Conservation (phyloP, 2,888 invertebrate species). For the Fragum whitleyi region DNA sequence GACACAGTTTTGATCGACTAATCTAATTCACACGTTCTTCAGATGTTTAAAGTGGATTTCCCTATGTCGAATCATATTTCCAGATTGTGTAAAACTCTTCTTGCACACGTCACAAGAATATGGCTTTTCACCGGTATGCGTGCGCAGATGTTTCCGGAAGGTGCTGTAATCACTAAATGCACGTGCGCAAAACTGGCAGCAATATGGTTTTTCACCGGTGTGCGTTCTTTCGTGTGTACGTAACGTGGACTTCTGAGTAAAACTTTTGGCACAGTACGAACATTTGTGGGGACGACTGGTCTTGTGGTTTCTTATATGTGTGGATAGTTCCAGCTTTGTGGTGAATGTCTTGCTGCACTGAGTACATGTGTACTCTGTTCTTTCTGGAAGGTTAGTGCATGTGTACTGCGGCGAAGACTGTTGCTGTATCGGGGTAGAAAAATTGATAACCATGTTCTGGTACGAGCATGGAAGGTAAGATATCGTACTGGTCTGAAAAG, state of each 20-base stretch:
- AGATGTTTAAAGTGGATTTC: slow-evolving; percentile 48
- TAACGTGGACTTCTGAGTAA: slow-evolving; percentile 70
- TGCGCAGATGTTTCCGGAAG: slow-evolving; percentile 67
- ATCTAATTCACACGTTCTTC: neutral
- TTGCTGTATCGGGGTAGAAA: neutral
- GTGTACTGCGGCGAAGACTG: neutral
- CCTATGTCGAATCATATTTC: slow-evolving; percentile 71
- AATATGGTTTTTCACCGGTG: slow-evolving; percentile 70
- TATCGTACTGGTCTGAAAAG: neutral
- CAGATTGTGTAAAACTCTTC: slow-evolving; percentile 71
- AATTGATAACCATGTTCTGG: slow-evolving; percentile 8
- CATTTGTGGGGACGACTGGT: slow-evolving; percentile 63
- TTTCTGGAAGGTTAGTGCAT: neutral
- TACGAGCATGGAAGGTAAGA: neutral
- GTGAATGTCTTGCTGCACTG: slow-evolving; percentile 42
- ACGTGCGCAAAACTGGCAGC: slow-evolving; percentile 62
- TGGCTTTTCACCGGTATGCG: slow-evolving; percentile 71
- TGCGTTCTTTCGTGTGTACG: slow-evolving; percentile 69
- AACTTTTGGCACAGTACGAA: slow-evolving; percentile 63
- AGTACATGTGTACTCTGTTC: slow-evolving; percentile 8
- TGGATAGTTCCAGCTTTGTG: slow-evolving; percentile 44
- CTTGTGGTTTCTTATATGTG: slow-evolving; percentile 63
- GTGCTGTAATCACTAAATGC: slow-evolving; percentile 71
- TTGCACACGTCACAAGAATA: slow-evolving; percentile 68
- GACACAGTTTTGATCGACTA: no score